A percentile compares a stretch with the other conserved stretches of the same genome.
Conservation (phyloP, 2,888 invertebrate genomes). For the Odontothrips loti region DNA sequence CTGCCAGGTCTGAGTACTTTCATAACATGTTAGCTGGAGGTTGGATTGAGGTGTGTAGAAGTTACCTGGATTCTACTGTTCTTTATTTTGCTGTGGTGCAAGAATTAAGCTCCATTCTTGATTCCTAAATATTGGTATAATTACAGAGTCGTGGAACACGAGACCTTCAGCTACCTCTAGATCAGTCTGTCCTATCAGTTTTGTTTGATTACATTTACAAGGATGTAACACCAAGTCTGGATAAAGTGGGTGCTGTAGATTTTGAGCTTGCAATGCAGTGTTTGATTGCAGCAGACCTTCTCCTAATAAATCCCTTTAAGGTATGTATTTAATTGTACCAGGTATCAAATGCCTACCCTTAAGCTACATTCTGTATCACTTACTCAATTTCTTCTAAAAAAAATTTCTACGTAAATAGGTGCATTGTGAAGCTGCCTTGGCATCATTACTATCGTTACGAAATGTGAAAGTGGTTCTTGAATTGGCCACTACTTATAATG, state of each 20-base stretch:
- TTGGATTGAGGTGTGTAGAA: constrained; percentile 64
- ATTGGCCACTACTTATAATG: constrained; percentile 72
- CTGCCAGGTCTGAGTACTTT: constrained; percentile 79
- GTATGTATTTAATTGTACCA: constrained; percentile 48
- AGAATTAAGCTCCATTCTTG: background rate
- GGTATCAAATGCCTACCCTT: too few relatives aligned
- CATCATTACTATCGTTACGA: constrained; percentile 63
- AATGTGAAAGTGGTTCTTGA: constrained; percentile 73
- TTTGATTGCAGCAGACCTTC: constrained; percentile 73
- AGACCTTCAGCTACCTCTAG: constrained; percentile 56
- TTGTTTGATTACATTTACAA: constrained; percentile 73
- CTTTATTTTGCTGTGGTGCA: constrained; percentile 26
- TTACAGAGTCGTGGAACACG: constrained; percentile 52
- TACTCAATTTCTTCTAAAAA: too few relatives aligned
- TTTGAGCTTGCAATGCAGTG: constrained; percentile 59
- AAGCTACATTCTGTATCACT: too few relatives aligned
- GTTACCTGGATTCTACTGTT: background rate
- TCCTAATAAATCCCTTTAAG: constrained; percentile 66
- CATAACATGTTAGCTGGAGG: constrained; percentile 74
- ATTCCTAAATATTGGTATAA: background rate
- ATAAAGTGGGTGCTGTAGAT: constrained; percentile 62
- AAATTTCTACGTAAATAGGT: background rate
- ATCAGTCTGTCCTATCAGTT: constrained; percentile 57
- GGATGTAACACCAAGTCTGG: constrained; percentile 58
- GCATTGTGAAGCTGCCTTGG: constrained; percentile 60